These are phyloP conservation scores for Goniozus legneri DNA, from an alignment of 1,140 invertebrate genomes.

Conservation along the genomic window DNA sequence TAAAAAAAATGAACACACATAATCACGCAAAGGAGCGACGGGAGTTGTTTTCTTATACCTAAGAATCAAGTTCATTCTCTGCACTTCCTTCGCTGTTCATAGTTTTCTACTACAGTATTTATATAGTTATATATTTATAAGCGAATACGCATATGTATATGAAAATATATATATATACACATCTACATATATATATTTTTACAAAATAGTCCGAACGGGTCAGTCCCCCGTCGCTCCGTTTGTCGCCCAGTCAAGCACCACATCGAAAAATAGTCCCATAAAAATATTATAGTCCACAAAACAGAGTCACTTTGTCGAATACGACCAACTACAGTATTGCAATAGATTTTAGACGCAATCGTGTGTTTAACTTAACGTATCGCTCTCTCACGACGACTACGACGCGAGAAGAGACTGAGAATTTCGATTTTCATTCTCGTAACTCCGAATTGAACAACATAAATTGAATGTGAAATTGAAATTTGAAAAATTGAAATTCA, in stretches of 20 bases:
- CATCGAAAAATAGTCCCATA: slow-evolving; percentile 24
- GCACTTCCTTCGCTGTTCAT: slow-evolving; percentile 21
- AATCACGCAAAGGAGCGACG: slow-evolving; percentile 11
- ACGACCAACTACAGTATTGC: slow-evolving; percentile 54
- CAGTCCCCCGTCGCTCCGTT: neutral
- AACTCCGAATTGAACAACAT: no score
- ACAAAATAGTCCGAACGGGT: slow-evolving; percentile 16
- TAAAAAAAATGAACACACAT: no score
- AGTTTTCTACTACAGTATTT: slow-evolving; percentile 50
- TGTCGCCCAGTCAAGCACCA: neutral
- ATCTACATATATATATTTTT: slow-evolving; percentile 24
- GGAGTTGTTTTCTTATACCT: slow-evolving; percentile 7
- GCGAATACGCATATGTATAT: slow-evolving; percentile 22
- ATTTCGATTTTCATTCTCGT: no score
- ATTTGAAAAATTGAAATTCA: no score
- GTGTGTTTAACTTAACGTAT: slow-evolving; percentile 18
- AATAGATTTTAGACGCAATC: slow-evolving; percentile 45
- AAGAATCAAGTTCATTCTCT: slow-evolving; percentile 8
- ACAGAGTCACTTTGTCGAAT: slow-evolving; percentile 49
- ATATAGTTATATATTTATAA: slow-evolving; percentile 45
- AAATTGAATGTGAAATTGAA: no score
- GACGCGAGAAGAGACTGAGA: no score
- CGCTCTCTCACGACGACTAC: no score
- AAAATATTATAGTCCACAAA: slow-evolving; percentile 52
- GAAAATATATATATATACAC: slow-evolving; percentile 19